Evolutionary conservation across 2,113 vertebrate genomes (phyloP).

Genomic region (Natator depressus): DNA sequence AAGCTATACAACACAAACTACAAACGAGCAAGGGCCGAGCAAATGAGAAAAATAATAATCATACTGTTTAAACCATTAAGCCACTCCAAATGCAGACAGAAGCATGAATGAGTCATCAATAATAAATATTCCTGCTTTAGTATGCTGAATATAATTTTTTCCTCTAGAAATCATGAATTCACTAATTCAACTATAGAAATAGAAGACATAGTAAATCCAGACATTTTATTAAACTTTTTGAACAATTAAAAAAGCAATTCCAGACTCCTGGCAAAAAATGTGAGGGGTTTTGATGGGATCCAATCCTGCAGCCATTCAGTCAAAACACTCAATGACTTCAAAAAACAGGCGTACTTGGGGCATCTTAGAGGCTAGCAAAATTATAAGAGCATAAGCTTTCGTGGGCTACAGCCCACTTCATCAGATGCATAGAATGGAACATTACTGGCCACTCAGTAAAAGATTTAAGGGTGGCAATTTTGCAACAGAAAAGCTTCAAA

Average conservation of each 20-base stretch:
- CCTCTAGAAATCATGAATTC: neutral
- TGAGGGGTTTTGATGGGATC: neutral
- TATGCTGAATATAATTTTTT: neutral
- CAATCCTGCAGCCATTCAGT: neutral
- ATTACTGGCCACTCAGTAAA: too few relatives aligned
- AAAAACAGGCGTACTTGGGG: too few relatives aligned
- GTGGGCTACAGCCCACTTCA: too few relatives aligned
- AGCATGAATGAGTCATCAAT: neutral
- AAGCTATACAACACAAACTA: neutral
- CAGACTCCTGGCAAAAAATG: neutral
- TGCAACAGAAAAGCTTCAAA: too few relatives aligned
- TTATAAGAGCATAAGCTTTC: too few relatives aligned
- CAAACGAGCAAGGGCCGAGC: neutral
- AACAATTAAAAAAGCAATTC: neutral
- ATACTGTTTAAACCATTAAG: neutral
- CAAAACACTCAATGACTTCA: neutral
- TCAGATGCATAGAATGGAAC: too few relatives aligned
- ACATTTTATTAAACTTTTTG: conserved; percentile 11
- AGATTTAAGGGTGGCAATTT: too few relatives aligned
- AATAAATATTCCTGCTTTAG: neutral
- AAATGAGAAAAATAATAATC: neutral
- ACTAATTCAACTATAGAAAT: neutral
- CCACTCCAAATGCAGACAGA: neutral
- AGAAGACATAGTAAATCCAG: neutral
- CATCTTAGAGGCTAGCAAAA: too few relatives aligned